phyloP scores from a whole-genome alignment of 2,113 vertebrate genomes.

The Gymnogyps californianus region DNA sequence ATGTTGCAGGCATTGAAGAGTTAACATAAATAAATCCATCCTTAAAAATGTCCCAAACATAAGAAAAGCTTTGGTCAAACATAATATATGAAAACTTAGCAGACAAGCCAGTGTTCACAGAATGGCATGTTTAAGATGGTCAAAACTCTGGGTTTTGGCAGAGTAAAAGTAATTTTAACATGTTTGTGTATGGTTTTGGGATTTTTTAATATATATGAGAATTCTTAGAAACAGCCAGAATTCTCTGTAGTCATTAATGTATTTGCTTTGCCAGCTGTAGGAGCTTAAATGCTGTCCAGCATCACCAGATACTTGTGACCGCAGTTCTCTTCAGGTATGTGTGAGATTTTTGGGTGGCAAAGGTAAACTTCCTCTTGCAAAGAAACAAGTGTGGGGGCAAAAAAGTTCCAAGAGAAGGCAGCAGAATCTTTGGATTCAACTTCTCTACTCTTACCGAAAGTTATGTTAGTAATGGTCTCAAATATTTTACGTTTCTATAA shows the following conservation, averaged over 20 bases:
- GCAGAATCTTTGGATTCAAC: not conserved
- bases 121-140: not conserved
- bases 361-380: not conserved
- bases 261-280: not conserved
- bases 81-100: not conserved
- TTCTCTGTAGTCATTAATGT: not conserved
- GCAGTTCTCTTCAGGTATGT: not conserved
- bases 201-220: not conserved
- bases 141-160: not conserved
- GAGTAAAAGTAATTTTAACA: not conserved
- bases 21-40: not conserved
- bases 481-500: not conserved
- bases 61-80: not conserved
- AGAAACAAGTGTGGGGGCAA: not conserved
- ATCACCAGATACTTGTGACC: not conserved
- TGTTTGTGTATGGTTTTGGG: not conserved
- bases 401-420: not conserved
- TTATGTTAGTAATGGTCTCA: not conserved
- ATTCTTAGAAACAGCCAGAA: not conserved
- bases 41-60: not conserved
- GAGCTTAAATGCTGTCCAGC: not conserved
- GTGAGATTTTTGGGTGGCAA: not conserved
- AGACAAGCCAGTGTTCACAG: fast-evolving
- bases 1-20: not conserved
- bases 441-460: not conserved